These are phyloP conservation scores for Apostichopus japonicus DNA, from an alignment of 35 echinoderm and acorn worm species.

Conservation along the genomic window DNA sequence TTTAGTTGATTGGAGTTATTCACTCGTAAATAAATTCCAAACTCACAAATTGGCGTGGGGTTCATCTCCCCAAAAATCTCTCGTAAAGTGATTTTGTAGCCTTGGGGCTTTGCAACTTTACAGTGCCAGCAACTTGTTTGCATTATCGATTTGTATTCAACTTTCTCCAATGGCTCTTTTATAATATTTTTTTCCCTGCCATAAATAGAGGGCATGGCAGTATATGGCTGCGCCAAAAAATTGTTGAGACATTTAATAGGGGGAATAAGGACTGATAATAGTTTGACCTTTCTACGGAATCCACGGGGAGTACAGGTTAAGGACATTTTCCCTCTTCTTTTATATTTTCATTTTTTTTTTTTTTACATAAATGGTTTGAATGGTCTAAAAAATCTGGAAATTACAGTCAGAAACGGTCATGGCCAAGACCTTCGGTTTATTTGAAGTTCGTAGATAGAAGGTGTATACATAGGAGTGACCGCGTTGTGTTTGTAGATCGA, in stretches of 20 bases:
- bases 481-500: too few species aligned
- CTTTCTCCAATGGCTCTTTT: constrained; percentile 30
- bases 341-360: neutral
- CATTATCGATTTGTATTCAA: constrained; percentile 55
- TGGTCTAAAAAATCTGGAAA: neutral
- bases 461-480: too few species aligned
- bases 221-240: neutral
- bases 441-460: too few species aligned
- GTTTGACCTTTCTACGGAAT: constrained; percentile 23
- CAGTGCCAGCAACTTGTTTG: constrained; percentile 41
- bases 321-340: neutral
- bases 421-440: neutral
- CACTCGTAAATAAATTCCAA: constrained; percentile 55
- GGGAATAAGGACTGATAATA: too few species aligned
- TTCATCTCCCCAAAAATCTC: constrained; percentile 39
- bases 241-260: neutral
- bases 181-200: constrained; percentile 27
- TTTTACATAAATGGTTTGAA: too few species aligned
- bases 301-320: constrained; percentile 30
- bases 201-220: constrained; percentile 14
- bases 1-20: constrained; percentile 58
- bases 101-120: constrained; percentile 57
- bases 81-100: constrained; percentile 57
- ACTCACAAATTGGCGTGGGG: constrained; percentile 60
- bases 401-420: neutral